Percentiles rank a stretch among this genome's conserved stretches.
phyloP scores from a whole-genome alignment of 2,888 invertebrate genomes.

The Agrotis puta region DNA sequence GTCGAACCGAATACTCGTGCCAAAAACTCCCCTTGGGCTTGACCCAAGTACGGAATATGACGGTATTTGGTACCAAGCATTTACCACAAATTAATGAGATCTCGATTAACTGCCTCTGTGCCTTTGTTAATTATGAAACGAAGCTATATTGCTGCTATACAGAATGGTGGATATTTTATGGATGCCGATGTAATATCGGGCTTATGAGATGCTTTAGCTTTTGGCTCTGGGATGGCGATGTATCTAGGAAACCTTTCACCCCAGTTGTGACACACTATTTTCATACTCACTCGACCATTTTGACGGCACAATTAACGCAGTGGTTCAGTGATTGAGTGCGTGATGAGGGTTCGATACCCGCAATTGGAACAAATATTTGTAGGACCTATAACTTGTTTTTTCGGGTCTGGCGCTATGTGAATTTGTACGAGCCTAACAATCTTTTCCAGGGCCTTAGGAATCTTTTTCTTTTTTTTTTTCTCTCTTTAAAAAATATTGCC shows the following conservation, averaged over 20 bases:
- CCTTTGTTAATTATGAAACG: slow-evolving; percentile 21
- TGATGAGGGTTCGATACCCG: too few species aligned
- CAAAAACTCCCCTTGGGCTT: slow-evolving; percentile 32
- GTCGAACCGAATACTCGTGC: slow-evolving; percentile 16
- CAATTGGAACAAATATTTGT: too few species aligned
- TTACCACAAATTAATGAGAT: slow-evolving; percentile 19
- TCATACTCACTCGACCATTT: too few species aligned
- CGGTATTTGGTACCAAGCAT: slow-evolving; percentile 36
- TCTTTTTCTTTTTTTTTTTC: too few species aligned
- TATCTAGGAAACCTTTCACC: too few species aligned
- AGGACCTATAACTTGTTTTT: too few species aligned
- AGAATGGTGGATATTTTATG: not conserved
- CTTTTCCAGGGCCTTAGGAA: too few species aligned
- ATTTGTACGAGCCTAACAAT: too few species aligned
- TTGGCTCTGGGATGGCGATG: not conserved
- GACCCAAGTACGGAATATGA: slow-evolving; percentile 30
- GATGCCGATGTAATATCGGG: not conserved
- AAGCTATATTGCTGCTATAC: not conserved
- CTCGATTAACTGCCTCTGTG: slow-evolving; percentile 1
- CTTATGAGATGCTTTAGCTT: not conserved
- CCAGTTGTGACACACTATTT: too few species aligned
- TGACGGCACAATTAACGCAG: not conserved
- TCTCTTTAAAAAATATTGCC: too few species aligned
- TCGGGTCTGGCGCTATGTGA: too few species aligned
- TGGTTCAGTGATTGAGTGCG: too few species aligned